Percentiles rank a stretch among this genome's conserved stretches.
These are phyloP conservation scores for Pelochelys cantorii DNA, from an alignment of 2,797 vertebrate genomes.

Conservation along the genomic window DNA sequence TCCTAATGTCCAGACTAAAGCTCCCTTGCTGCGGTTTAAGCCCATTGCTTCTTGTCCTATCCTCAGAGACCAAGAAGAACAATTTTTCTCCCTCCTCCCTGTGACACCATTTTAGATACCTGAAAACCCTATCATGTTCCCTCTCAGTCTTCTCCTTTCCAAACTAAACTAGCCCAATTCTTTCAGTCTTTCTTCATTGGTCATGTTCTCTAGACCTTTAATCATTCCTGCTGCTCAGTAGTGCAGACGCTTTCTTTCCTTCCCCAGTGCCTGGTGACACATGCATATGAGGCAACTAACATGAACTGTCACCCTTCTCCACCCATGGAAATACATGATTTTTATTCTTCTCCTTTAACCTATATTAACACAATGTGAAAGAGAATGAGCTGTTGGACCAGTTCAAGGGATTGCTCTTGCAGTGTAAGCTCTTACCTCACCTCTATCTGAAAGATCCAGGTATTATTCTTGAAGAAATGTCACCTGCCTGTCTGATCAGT, in stretches of 20 bases:
- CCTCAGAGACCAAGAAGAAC: too few species aligned
- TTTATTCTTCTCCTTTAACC: neutral
- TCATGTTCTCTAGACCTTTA: too few species aligned
- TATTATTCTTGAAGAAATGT: neutral
- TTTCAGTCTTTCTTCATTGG: too few species aligned
- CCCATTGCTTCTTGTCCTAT: too few species aligned
- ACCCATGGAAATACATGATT: rapidly evolving
- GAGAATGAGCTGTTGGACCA: neutral
- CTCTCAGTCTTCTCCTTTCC: too few species aligned
- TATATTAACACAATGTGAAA: neutral
- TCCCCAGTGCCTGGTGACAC: neutral
- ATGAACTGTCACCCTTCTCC: neutral
- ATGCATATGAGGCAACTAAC: neutral
- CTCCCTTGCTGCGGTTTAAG: too few species aligned
- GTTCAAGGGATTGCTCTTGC: neutral
- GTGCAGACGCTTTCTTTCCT: neutral
- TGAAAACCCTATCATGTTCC: too few species aligned
- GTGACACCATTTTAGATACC: too few species aligned
- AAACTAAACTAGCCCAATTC: too few species aligned
- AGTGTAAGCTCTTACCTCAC: neutral
- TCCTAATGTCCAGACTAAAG: too few species aligned
- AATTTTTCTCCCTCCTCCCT: too few species aligned
- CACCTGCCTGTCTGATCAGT: neutral
- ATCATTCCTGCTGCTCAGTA: neutral
- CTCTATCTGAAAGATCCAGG: neutral